Conservation (phyloP, 2,113 vertebrate genomes). For the Dicentrarchus labrax region DNA sequence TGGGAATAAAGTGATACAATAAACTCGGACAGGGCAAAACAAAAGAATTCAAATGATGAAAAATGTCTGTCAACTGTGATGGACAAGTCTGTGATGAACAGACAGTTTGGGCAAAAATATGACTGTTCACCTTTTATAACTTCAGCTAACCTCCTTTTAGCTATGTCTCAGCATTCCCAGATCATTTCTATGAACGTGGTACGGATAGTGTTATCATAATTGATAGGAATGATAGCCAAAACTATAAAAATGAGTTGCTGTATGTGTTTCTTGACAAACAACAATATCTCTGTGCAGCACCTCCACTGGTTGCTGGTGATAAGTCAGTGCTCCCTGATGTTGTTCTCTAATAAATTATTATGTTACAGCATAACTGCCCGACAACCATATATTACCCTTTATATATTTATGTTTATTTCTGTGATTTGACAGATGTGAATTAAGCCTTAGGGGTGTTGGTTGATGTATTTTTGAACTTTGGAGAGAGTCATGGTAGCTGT, state of each 20-base stretch:
- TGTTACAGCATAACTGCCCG: conserved; percentile 1
- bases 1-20: conserved; percentile 7
- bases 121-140: background rate
- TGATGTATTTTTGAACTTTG: background rate
- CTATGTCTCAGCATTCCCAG: background rate
- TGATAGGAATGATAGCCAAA: background rate
- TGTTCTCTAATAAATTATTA: background rate
- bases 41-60: background rate
- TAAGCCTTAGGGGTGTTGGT: background rate
- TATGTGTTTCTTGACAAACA: background rate
- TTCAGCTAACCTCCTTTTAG: background rate
- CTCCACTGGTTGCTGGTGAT: background rate
- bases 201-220: background rate
- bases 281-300: background rate
- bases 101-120: background rate
- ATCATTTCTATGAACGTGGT: background rate
- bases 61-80: background rate
- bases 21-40: background rate
- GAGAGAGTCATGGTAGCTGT: background rate
- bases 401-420: background rate
- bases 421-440: conserved; percentile 1
- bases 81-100: background rate
- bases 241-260: background rate
- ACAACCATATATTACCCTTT: conserved; percentile 5
- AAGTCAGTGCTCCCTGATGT: background rate